These are phyloP conservation scores for Drosophila kanapiae DNA, from an alignment of 1,140 invertebrate genomes.

Conservation along the genomic window DNA sequence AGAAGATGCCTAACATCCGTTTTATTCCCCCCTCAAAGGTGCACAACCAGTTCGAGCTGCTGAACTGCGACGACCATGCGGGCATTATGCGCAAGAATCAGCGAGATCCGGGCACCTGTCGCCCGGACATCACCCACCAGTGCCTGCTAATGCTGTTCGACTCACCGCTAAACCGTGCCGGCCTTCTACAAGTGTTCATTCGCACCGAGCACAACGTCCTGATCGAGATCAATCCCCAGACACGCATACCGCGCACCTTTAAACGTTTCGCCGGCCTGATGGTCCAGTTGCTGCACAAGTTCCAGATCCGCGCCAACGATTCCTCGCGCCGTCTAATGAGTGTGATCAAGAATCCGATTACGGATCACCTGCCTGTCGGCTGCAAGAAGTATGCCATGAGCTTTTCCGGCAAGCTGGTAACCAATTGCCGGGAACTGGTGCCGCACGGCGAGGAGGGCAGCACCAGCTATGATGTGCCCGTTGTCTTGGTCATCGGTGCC, in stretches of 20 bases:
- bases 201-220: constrained; percentile 98
- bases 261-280: constrained; percentile 99
- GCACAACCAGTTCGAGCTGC: constrained; percentile 94
- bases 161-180: constrained; percentile 96
- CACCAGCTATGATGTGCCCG: constrained; percentile 89
- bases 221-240: constrained; percentile 99
- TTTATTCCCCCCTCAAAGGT: constrained; percentile 87
- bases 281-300: constrained; percentile 98
- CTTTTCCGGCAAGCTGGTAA: constrained; percentile 92
- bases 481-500: constrained; percentile 97
- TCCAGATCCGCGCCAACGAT: constrained; percentile 95
- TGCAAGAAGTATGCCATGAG: constrained; percentile 96
- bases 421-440: constrained; percentile 93
- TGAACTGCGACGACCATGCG: constrained; percentile 97
- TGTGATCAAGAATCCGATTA: constrained; percentile 99
- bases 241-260: constrained; percentile 98
- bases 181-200: constrained; percentile 96
- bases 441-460: constrained; percentile 86
- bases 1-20: not conserved
- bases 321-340: constrained; percentile 96
- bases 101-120: constrained; percentile 92
- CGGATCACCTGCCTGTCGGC: constrained; percentile 97
- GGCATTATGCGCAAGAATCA: constrained; percentile 94
- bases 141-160: constrained; percentile 98
- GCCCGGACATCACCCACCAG: constrained; percentile 98